Base-by-base conservation (phyloP, 2,797 vertebrate genomes). In the Sebastes minor region DNA sequence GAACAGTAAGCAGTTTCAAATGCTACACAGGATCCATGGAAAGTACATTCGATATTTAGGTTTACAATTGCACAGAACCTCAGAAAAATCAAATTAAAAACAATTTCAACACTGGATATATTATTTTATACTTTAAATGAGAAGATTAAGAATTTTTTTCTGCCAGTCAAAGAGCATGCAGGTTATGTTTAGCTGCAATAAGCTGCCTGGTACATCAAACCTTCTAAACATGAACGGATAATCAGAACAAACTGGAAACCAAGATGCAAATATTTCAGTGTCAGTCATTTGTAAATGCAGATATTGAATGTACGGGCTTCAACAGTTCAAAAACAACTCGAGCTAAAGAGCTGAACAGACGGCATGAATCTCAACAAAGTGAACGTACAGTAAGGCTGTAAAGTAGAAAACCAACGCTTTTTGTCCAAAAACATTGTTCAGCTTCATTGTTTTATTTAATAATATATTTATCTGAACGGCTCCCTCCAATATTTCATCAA, bases 21-120 rank as follows among this genome's bases (percentile, higher is more conserved):
- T 11, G 65, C 56, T 42, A 82, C 83, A 78, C 80, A 42, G 70
- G 60, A 74, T 69, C 33, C 66, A 71, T 42, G 74, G 84, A 90
- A 42, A 77, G 69, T 89, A 93, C 87, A 92, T 91, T 93, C 89
- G 70, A 74, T 81, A 75, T 85, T 87, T 56, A 61, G 49, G 22
- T 76, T 90, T 63, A 87, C 75, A 66, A 89, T 84, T 91, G 90
- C 91, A 93, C 85, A 80, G 71, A 76, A 83, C 65, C 78, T 89
- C 62, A 33, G 68, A 35, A 74, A 52, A 76, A n/a, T 25, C 10
- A 23, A 60, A 59, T 16, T 6, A 67, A 49, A 27, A 76, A 64
- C 28, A 5, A 33, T 63, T 76, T 73, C n/a, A 76, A 74, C 55
- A 62, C 46, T 42, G 64, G 52, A 55, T 30, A 80, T 55, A 76